Evolutionary conservation across 2,113 vertebrate species (phyloP), one percentile per base, ranked within the genome.

Genomic region (Nesoenas mayeri): DNA sequence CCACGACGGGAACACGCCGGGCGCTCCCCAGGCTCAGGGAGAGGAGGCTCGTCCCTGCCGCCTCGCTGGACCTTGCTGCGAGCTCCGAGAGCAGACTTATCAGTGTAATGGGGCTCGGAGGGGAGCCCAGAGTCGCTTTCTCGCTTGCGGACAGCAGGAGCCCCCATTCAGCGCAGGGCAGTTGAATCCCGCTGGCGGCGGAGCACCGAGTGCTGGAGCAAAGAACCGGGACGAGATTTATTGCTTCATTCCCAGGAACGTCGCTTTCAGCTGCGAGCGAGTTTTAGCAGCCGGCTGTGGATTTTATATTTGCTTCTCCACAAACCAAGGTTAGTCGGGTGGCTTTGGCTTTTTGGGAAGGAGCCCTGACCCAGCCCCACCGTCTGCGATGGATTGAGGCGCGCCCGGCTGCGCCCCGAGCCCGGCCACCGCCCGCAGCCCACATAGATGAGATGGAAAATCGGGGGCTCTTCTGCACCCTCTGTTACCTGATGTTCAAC

Each of bases 381-480:
- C 1, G 60, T 12, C 89, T 88, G 95, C 93, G 83, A 97, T 98
- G 98, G 97, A 96, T 94, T 97, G 96, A 90, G 95, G 96, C 85
- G 93, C 72, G 80, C 67, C 91, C 91, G 95, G 95, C 92, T 92
- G 95, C 95, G 89, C 86, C 79, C 83, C 79, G 47, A 89, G 88
- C 91, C 93, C 71, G 93, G 77, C 85, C 81, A 67, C 93, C 78
- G 95, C 88, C 83, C 79, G 94, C 90, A 91, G 95, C 87, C 96
- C 94, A 97, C 97, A 89, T 95, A 95, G 96, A 98, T 98, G 98
- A 98, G 95, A 99, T 99, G 99, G 99, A 98, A 97, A 98, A 97
- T 96, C 97, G 97, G 91, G 98, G 98, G 97, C 96, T 98, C 80
- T 91, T 97, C 97, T 94, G 98, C 94, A 97, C 98, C 93, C 93